phyloP scores from a whole-genome alignment of 2,888 invertebrate species.

The Prosapia bicincta region DNA sequence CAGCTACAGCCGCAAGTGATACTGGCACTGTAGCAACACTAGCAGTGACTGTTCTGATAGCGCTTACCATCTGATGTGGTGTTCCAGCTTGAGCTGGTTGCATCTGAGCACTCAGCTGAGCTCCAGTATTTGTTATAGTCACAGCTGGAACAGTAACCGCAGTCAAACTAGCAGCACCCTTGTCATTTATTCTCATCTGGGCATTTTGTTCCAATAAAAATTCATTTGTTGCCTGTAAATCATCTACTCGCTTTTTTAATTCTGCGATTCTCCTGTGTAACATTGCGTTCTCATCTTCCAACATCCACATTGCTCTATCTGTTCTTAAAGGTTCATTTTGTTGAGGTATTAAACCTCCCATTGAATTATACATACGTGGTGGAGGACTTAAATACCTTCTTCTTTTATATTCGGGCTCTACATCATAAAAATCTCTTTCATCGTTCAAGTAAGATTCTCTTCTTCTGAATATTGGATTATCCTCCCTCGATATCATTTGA shows the following conservation, averaged over 20 bases:
- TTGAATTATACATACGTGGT: background rate
- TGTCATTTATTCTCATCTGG: conserved; percentile 59
- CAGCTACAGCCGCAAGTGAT: conserved; percentile 57
- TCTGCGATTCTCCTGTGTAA: conserved; percentile 65
- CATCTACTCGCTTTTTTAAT: conserved; percentile 63
- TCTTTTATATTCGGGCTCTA: conserved; percentile 6
- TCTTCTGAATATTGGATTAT: background rate
- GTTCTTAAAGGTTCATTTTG: conserved; percentile 16
- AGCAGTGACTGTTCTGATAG: conserved; percentile 55
- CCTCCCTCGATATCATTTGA: background rate
- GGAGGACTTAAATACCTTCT: background rate
- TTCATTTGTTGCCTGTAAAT: conserved; percentile 72
- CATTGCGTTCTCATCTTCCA: conserved; percentile 65
- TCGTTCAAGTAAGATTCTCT: background rate
- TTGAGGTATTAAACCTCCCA: background rate
- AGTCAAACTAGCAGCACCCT: conserved; percentile 51
- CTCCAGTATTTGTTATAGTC: conserved; percentile 53
- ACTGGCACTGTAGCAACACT: conserved; percentile 60
- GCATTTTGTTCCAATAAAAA: conserved; percentile 76
- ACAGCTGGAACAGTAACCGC: conserved; percentile 59
- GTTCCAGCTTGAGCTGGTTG: conserved; percentile 49
- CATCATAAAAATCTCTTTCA: background rate
- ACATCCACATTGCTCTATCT: conserved; percentile 43
- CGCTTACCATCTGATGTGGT: conserved; percentile 50
- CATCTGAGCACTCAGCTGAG: conserved; percentile 42